These are phyloP conservation scores for Strongylocentrotus purpuratus DNA, from an alignment of 35 echinoderm and acorn worm species.

Conservation along the genomic window DNA sequence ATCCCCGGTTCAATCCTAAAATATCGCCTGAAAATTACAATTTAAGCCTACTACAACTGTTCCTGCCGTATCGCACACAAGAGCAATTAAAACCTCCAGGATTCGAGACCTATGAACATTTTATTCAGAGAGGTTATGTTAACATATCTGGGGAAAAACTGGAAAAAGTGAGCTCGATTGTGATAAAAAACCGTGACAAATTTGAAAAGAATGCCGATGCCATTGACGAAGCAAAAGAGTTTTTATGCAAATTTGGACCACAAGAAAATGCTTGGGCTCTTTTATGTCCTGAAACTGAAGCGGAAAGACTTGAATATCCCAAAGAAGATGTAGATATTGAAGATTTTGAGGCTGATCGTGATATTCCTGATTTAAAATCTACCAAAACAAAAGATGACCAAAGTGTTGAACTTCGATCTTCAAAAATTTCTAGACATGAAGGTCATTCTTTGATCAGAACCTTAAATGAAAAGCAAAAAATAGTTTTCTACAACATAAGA, in stretches of 20 bases:
- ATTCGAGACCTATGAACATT: conserved; percentile 28
- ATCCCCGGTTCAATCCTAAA: conserved; percentile 29
- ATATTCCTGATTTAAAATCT: conserved; percentile 47
- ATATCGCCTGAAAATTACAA: conserved; percentile 53
- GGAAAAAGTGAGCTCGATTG: conserved; percentile 62
- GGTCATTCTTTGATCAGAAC: too few species aligned
- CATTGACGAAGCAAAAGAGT: conserved; percentile 35
- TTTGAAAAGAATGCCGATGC: conserved; percentile 17
- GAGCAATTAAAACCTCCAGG: conserved; percentile 55
- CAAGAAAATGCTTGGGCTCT: not conserved
- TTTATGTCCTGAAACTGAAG: conserved; percentile 63
- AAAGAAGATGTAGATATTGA: not conserved
- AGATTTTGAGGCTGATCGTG: conserved; percentile 42
- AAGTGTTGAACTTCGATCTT: not conserved
- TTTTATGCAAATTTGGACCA: conserved; percentile 23
- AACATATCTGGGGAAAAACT: not conserved
- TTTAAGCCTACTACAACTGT: conserved; percentile 54
- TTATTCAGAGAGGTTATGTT: conserved; percentile 50
- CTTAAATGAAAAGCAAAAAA: too few species aligned
- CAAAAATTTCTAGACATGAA: too few species aligned
- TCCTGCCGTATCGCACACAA: conserved; percentile 60
- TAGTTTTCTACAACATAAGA: too few species aligned
- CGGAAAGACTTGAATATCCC: conserved; percentile 45
- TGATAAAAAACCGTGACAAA: not conserved
- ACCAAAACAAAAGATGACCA: conserved; percentile 28